Evolutionary conservation across 2,888 invertebrate genomes (phyloP), one percentile per base, ranked within the genome.

Genomic region (Sturmia bella): DNA sequence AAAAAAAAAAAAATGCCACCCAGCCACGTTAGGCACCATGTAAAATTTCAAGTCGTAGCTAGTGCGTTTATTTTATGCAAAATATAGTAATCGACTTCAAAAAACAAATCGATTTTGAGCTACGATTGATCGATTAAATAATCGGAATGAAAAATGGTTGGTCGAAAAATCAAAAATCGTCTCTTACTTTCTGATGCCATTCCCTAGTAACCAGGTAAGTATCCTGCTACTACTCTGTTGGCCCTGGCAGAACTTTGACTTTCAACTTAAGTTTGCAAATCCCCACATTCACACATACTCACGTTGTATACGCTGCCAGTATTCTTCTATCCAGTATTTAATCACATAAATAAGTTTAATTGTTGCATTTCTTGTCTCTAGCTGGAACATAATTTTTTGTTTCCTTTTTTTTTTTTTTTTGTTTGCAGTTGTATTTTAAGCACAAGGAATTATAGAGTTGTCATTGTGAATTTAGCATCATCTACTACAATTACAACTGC

Each of bases 341-440:
- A 81, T 81, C 78, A 57, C 81, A 82, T 78, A 82, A 78, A 82
- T 82, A 82, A 78, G 61, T 82, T 78, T 78, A 82, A 82, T 82
- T 82, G 82, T 82, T 75, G 74, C 82, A 78, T 78, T 74, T 70
- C 78, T 74, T 81, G 81, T 81, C 66, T 81, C 56, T 27, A 50
- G 19, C 39, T 70, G 56, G 17, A 68, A 32, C 48, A 54, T 52
- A 15, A 39, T 19, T 13, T 4, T 19, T 24, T n/a, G n/a, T 2
- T 21, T 43, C 19, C 0, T 37, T 75, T 59, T 41, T 24, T 79
- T 15, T 48, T 56, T 17, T 41, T 52, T 41, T 41, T 54, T 17
- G 24, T 19, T 68, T 43, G n/a, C 32, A 9, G 24, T 41, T 27
- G 21, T 43, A 56, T 57, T 70, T 75, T 81, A 39, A 64, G 70